A percentile compares a stretch with the other conserved stretches of the same genome.
Conservation (phyloP, 2,113 vertebrate species). For the Gasterosteus aculeatus region DNA sequence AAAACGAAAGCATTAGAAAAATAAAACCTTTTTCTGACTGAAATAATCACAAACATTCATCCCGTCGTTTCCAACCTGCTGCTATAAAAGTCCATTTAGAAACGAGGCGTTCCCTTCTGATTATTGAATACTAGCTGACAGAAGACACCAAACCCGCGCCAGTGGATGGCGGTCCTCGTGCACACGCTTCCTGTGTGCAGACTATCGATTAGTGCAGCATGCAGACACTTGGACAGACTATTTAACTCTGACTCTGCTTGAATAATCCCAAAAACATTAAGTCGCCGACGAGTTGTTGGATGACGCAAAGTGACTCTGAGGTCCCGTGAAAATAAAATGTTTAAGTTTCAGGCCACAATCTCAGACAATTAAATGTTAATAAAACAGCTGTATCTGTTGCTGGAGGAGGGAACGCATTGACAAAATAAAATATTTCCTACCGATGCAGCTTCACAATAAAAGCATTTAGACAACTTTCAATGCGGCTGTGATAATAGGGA, state of each 20-base stretch:
- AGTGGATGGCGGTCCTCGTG: not conserved
- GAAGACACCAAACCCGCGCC: not conserved
- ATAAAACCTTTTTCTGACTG: slow-evolving; percentile 54
- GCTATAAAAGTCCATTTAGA: not conserved
- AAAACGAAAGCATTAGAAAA: slow-evolving; percentile 62
- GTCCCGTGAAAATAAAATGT: not conserved
- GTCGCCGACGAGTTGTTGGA: too few species aligned
- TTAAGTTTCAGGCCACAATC: not conserved
- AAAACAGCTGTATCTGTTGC: not conserved
- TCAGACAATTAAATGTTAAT: not conserved
- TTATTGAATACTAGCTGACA: not conserved
- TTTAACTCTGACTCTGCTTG: not conserved
- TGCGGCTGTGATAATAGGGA: too few species aligned
- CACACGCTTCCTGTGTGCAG: not conserved
- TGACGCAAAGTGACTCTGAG: not conserved
- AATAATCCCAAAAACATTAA: not conserved
- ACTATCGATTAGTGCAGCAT: not conserved
- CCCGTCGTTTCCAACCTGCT: not conserved
- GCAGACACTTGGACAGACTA: not conserved
- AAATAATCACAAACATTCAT: slow-evolving; percentile 21
- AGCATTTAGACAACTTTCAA: too few species aligned
- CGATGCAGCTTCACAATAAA: too few species aligned
- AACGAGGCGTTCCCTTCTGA: not conserved
- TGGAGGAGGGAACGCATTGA: not conserved
- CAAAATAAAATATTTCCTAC: too few species aligned